Conservation (phyloP, 53 echinoderm and acorn worm genomes). For the Hippasteria phrygiana region DNA sequence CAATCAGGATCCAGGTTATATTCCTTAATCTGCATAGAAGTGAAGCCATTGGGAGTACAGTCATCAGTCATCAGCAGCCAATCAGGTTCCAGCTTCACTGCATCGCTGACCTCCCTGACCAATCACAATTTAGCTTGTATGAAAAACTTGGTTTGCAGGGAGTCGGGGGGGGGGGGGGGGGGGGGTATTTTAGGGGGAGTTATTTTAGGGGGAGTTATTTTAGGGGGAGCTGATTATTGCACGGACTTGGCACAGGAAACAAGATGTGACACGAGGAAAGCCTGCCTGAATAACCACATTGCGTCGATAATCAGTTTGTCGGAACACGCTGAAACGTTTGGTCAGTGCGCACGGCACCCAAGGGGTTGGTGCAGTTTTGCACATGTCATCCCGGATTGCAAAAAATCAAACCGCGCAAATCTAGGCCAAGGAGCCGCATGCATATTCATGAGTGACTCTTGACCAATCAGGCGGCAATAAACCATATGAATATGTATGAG, state of each 20-base stretch:
- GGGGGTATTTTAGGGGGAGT: not conserved
- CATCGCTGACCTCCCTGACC: too few relatives aligned
- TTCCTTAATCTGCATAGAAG: too few relatives aligned
- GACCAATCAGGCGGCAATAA: not conserved
- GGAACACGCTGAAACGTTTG: not conserved
- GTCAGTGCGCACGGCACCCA: constrained; percentile 13
- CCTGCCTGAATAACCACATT: constrained; percentile 17
- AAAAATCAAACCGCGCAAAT: not conserved
- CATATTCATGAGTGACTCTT: not conserved
- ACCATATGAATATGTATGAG: too few relatives aligned
- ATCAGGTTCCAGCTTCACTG: too few relatives aligned
- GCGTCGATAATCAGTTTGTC: constrained; percentile 15
- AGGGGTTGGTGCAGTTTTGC: constrained; percentile 2
- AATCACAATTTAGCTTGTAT: not conserved
- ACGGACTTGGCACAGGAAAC: constrained; percentile 26
- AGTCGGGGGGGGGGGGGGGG: not conserved
- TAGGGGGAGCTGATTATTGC: constrained; percentile 12
- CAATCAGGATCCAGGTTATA: too few relatives aligned
- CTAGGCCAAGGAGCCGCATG: not conserved
- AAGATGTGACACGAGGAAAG: constrained; percentile 37
- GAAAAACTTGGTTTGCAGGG: too few relatives aligned
- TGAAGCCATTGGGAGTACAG: too few relatives aligned
- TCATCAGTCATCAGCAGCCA: too few relatives aligned
- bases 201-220: not conserved
- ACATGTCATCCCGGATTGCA: constrained; percentile 7